These are phyloP conservation scores for Chlorodrepanis virens DNA, from an alignment of 2,113 vertebrate species.

Conservation along the genomic window DNA sequence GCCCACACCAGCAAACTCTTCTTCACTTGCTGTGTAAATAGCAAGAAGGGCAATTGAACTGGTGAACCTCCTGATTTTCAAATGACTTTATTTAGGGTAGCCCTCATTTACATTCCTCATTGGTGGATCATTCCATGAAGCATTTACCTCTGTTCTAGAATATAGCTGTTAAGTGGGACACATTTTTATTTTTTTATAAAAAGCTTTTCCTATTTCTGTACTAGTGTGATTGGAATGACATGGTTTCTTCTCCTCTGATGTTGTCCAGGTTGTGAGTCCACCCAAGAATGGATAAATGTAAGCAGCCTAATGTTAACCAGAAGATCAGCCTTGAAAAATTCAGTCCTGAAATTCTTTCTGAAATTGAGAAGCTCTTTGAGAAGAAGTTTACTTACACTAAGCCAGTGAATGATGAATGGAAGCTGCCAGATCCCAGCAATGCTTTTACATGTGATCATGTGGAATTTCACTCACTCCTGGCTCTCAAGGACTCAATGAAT, in stretches of 20 bases:
- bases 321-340: constrained; percentile 42
- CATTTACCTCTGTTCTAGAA: background rate
- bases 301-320: constrained; percentile 63
- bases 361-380: constrained; percentile 79
- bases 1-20: background rate
- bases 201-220: background rate
- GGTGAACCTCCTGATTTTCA: background rate
- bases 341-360: constrained; percentile 71
- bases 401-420: constrained; percentile 77
- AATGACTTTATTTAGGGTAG: background rate
- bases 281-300: constrained; percentile 80
- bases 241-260: background rate
- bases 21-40: background rate
- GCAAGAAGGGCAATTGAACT: background rate
- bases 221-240: background rate
- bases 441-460: constrained; percentile 68
- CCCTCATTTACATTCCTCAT: background rate
- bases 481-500: constrained; percentile 87
- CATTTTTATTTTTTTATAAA: background rate
- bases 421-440: constrained; percentile 75
- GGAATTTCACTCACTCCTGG: constrained; percentile 73
- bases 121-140: background rate
- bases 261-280: constrained; percentile 39
- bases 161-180: background rate
- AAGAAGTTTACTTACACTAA: constrained; percentile 82